phyloP scores from a whole-genome alignment of 2,113 vertebrate genomes.

The Nothocercus nigrocapillus region DNA sequence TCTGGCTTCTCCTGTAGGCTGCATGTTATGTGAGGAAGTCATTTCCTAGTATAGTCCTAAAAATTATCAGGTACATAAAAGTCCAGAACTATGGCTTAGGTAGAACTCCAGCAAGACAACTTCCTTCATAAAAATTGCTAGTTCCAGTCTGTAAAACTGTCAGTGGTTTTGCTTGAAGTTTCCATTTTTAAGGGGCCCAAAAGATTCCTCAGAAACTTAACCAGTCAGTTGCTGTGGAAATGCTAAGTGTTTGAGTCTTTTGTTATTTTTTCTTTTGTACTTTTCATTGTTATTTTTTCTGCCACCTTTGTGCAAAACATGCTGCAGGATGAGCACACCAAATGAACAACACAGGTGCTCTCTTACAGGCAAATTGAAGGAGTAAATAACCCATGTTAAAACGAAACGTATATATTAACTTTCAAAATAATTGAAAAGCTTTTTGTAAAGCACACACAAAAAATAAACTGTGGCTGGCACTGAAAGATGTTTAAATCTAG shows the following conservation, averaged over 20 bases:
- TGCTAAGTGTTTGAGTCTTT: background rate
- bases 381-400: background rate
- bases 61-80: background rate
- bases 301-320: background rate
- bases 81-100: background rate
- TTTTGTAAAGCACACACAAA: background rate
- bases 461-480: background rate
- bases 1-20: background rate
- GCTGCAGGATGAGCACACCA: background rate
- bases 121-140: background rate
- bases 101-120: background rate
- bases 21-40: background rate
- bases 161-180: background rate
- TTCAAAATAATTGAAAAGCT: background rate
- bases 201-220: background rate
- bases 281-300: background rate
- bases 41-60: background rate
- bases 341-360: background rate
- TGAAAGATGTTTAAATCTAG: background rate
- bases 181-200: background rate
- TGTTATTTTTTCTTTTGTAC: background rate
- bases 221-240: background rate
- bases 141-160: background rate
- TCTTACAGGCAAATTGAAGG: background rate
- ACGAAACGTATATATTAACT: background rate